Evolutionary conservation across 2,113 vertebrate genomes (phyloP), one percentile per base, ranked within the genome.

Genomic region (Fulmarus glacialis): DNA sequence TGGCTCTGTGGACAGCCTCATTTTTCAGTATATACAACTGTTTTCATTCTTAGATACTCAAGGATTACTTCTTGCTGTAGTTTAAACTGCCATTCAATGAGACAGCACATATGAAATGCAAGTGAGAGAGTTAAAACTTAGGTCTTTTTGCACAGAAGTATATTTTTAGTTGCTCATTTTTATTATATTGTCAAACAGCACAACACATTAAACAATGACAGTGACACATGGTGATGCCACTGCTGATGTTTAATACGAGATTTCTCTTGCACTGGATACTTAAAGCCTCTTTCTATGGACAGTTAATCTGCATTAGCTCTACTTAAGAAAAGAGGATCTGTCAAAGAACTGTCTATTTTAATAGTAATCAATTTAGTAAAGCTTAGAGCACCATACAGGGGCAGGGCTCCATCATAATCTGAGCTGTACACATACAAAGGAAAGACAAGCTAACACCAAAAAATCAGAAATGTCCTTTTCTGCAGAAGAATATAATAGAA

Each of bases 251-350:
- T 86, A 77, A 68, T 62, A 72, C 1, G 45, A 86, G 53, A 27
- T 78, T 89, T 87, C 68, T 62, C 52, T 95, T 90, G 62, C 90
- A 62, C 21, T 88, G 55, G 62, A 48, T 82, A 85, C 53, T 71
- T 86, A 63, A 90, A 87, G 30, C 67, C 47, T 95, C 73, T 75
- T 70, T 92, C 64, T 82, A 9, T 42, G 78, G 50, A 36, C 64
- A 90, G 93, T 79, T 92, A 79, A 95, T 90, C 93, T 92, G 82
- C 43, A 74, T 96, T 92, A 93, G 64, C 50, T 88, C 70, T 82
- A 58, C 82, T 95, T 91, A 84, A 78, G 82, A n/a, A 93, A 95
- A 93, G 94, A 91, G 60, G 78, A 89, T 94, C 84, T 70, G 75
- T 89, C 63, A 89, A 78, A 91, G 60, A 94, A n/a, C 56, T 1